phyloP scores from a whole-genome alignment of 2,888 invertebrate genomes.

The Rhamnusium bicolor region DNA sequence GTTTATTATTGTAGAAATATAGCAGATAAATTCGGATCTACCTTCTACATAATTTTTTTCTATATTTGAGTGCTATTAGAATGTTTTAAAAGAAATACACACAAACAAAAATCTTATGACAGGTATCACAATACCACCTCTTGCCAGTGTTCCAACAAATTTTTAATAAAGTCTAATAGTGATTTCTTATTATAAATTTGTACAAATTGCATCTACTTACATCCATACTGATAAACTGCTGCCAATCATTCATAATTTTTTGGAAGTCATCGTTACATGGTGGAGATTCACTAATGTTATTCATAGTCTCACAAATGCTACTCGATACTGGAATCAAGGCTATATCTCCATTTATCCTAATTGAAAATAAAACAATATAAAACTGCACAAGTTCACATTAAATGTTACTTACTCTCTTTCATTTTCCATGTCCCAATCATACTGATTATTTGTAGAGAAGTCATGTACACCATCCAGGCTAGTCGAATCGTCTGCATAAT shows the following conservation, averaged over 20 bases:
- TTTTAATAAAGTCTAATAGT: too few species aligned
- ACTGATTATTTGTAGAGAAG: conserved; percentile 40
- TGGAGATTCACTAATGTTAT: conserved; percentile 57
- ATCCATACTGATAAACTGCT: conserved; percentile 71
- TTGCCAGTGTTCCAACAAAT: too few species aligned
- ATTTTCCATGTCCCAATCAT: conserved; percentile 54
- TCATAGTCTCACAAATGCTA: conserved; percentile 58
- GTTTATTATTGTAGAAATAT: too few species aligned
- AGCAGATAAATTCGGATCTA: too few species aligned
- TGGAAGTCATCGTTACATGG: conserved; percentile 71
- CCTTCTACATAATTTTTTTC: too few species aligned
- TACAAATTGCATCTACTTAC: conserved; percentile 60
- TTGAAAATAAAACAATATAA: conserved; percentile 28
- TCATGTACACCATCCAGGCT: conserved; percentile 40
- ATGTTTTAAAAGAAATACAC: too few species aligned
- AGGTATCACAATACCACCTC: too few species aligned
- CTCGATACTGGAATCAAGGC: conserved; percentile 69
- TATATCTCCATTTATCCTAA: conserved; percentile 69
- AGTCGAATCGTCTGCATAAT: conserved; percentile 46
- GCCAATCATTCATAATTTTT: conserved; percentile 73
- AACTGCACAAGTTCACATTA: background rate
- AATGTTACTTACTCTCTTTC: conserved; percentile 68
- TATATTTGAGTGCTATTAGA: too few species aligned
- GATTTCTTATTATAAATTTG: background rate
- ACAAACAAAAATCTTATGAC: too few species aligned